Evolutionary conservation across 2,113 vertebrate species (phyloP), one percentile per base, ranked within the genome.

Genomic region (Epinephelus fuscoguttatus): DNA sequence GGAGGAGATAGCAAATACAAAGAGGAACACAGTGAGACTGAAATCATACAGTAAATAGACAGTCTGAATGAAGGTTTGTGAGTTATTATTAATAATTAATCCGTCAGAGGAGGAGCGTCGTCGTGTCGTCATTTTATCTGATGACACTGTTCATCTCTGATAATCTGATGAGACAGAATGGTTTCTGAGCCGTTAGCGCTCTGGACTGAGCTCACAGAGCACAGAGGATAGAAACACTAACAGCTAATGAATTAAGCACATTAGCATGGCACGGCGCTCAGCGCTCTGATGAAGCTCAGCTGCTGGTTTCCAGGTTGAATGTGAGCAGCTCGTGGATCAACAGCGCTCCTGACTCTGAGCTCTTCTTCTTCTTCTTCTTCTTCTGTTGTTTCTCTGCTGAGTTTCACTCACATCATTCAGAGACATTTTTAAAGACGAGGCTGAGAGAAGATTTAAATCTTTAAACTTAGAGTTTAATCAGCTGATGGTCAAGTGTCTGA

Each of bases 181-280:
- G 45, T 70, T 64, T 69, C 53, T 78, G 74, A 80, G 72, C 71
- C 2, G 25, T 80, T 87, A 64, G 81, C 56, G 2, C 47, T 59
- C 42, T 69, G 42, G 53, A 11, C 40, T 78, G 62, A 18, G 27
- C 70, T 50, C 12, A 67, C 66, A 63, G 53, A 69, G 42, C 76
- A 61, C 57, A 25, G 64, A 50, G 59, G 68, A 63, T 75, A 72
- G 84, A 74, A 70, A 70, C 72, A 50, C 71, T 83, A 83, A 67
- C 50, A 25, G 73, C 70, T 86, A 84, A 88, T 80, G 57, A 23
- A 80, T 78, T 82, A 78, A 80, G 49, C 64, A 61, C 37, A 59
- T 63, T 37, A 62, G 59, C 59, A 21, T 45, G 42, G 25, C 52
- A 1, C 2, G 3, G 56, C 25, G 27, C 42, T n/a, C n/a, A n/a